Evolutionary conservation across 2,797 vertebrate genomes (phyloP), one percentile per base, ranked within the genome.

Genomic region (Myotis myotis): DNA sequence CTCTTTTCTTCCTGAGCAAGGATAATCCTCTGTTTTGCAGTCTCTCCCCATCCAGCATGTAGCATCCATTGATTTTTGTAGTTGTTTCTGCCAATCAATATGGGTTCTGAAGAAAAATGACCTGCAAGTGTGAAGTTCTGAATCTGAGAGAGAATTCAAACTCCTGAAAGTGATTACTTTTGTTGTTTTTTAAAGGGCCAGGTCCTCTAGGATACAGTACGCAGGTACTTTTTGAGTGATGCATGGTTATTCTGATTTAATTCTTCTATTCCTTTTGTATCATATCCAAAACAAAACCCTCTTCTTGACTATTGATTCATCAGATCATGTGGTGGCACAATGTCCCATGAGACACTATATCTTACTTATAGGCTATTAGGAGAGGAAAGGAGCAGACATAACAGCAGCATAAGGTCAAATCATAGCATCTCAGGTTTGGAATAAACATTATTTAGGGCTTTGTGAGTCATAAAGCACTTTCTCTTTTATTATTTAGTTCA

Each of bases 41-140:
- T 76, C 81, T 94, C 80, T 78, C 33, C 5, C 62, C 78, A 87
- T 68, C 51, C 17, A 68, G n/a, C 71, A 49, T 60, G 60, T 41
- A 91, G 84, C 66, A 47, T 62, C 66, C 64, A n/a, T 96, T 64
- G 81, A 96, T 87, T 95, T 83, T 81, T 72, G 66, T 33, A 57
- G 33, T 74, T 82, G 44, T 83, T 94, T 83, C 71, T 60, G 41
- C 68, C 30, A 76, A 60, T 68, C 12, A 38, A 81, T 76, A 81
- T 0, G 16, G 38, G 51, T 19, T 5, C 5, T n/a, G 47, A 72
- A 80, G 80, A 79, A 89, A 36, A 72, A 80, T 76, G 60, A 51
- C 30, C 64, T 44, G 13, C 20, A 70, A 22, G 9, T 62, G 8
- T n/a, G 38, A 93, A 92, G 55, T 82, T 36, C 38, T 92, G 68